Conservation (phyloP, 2,797 vertebrate species). For the Enteromius treurensis region DNA sequence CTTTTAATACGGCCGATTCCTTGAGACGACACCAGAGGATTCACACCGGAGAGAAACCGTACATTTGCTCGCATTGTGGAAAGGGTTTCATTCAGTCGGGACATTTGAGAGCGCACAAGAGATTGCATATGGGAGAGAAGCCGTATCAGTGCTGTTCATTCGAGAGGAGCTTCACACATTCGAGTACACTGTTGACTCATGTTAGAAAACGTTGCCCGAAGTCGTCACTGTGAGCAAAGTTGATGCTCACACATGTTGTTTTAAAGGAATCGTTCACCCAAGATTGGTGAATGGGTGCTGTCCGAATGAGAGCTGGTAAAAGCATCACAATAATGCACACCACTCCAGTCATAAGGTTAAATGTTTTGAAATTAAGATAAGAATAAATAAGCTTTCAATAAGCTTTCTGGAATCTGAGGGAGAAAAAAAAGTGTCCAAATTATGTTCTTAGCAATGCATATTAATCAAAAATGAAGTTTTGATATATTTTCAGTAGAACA, state of each 20-base stretch:
- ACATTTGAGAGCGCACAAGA: background rate
- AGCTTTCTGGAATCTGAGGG: no score
- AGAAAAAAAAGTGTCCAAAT: background rate
- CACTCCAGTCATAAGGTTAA: background rate
- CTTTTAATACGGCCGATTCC: conserved; percentile 3
- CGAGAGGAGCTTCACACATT: background rate
- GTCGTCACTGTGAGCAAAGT: background rate
- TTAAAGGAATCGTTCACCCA: background rate
- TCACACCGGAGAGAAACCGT: background rate
- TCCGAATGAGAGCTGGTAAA: background rate
- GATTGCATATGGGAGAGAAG: background rate
- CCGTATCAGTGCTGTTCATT: background rate
- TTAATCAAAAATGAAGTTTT: background rate
- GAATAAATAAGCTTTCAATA: no score
- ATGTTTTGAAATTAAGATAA: no score
- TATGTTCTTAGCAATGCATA: background rate
- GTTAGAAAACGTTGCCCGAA: background rate
- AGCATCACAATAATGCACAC: background rate
- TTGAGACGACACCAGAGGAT: conserved; percentile 10
- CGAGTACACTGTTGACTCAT: background rate
- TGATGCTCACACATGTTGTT: background rate
- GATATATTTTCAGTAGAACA: background rate
- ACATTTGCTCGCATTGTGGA: background rate
- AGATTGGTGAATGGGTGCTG: background rate
- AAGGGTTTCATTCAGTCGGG: background rate